Evolutionary conservation across 1,140 invertebrate genomes (phyloP), one percentile per base, ranked within the genome.

Genomic region (Nasonia longicornis): DNA sequence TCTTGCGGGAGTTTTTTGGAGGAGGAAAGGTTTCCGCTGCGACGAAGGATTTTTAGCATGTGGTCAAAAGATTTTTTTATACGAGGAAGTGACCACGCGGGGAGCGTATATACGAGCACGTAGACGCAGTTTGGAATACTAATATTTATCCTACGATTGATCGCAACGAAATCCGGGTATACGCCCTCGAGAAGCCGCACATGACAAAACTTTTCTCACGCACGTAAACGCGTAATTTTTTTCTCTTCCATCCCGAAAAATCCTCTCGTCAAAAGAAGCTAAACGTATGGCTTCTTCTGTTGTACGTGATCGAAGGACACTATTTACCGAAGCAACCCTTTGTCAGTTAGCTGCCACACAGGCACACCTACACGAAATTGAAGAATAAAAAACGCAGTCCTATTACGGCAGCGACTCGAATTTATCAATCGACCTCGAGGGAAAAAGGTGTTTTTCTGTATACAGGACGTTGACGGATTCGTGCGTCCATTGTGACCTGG

Each of bases 391-490:
- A 58, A 20, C 52, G 52, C 52, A 58, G 52, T 20, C 0, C 52
- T n/a, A 58, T 58, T n/a, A 7, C 52, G 20, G 6, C 16, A 16
- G 16, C 52, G 52, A 58, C 52, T 58, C 52, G 52, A n/a, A 58
- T 58, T 58, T 58, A 58, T 58, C 52, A 58, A 58, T 58, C 66
- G 66, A 11, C 66, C 29, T 67, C 29, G 22, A 29, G 66, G 22
- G 29, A 16, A 31, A 11, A 29, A 67, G 66, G 14, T 67, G 66
- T 31, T 67, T 67, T 67, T 67, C 52, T 20, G 20, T n/a, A 26
- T 26, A 58, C 3, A 16, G 11, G 71, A 73, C 71, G 20, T 73
- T 73, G 42, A 73, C n/a, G 71, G 42, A 73, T 73, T 52, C 42
- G 38, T 3, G 31, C n/a, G 16, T n/a, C 14, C 31, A 48, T 45